Evolutionary conservation across 1,140 invertebrate genomes (phyloP), one percentile per base, ranked within the genome.

Genomic region (Dinoponera quadriceps): DNA sequence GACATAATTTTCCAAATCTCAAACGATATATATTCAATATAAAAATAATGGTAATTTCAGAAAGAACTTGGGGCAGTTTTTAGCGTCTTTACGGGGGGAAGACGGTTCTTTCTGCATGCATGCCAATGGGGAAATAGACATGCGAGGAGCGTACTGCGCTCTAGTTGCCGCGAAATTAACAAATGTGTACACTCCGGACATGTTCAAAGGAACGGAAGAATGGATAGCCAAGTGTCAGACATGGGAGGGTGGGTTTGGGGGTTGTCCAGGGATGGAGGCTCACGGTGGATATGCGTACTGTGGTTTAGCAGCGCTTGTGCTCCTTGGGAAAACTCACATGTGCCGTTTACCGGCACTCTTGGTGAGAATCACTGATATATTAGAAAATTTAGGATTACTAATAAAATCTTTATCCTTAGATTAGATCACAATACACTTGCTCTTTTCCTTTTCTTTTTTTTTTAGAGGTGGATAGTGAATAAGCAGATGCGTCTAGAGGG

Each of bases 281-380:
- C 99, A 99, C 95, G 99, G 99, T 5, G 99, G 99, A 25, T 99
- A 99, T 94, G 97, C 99, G 9, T 99, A 99, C 94, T 99, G 99
- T 96, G 99, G 97, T 13, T 95, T 99, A 54, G 98, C 99, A 62
- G 96, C 97, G 3, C 95, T 99, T 18, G 96, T 97, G 18, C 93
- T 99, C 71, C 94, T 99, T 9, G 96, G 97, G 84, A 96, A 97
- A 92, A 96, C 96, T n/a, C 93, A 97, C 82, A 94, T 97, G 38
- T 98, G 97, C 94, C 96, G 99, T 95, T 93, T 97, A 54, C 95
- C 97, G 91, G 94, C 96, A 16, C 94, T 99, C 27, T 91, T 99
- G 92, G 97, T 97, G 95, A 92, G 91, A 62, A 22, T 44, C 11
- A 44, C 11, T 90, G 20, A 65, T 13, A 18, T 25, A 3, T 0